Evolutionary conservation across 2,113 vertebrate species (phyloP).

Genomic region (Megaceryle maxima): DNA sequence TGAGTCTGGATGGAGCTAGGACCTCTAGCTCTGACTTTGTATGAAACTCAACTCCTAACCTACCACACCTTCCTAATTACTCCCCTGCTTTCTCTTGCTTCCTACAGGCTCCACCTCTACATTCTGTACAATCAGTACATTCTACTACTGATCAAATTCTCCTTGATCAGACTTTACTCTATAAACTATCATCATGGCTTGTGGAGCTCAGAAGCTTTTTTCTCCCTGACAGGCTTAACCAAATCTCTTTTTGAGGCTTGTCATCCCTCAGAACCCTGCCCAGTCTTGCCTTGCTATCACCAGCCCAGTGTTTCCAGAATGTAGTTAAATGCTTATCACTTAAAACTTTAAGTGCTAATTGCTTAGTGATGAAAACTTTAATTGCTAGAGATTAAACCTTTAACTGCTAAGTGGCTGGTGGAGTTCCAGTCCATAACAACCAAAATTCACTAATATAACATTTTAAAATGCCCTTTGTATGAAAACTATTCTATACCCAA

Average conservation of each 20-base stretch:
- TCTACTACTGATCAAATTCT: not conserved
- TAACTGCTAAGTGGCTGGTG: constrained; percentile 30
- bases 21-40: not conserved
- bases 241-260: not conserved
- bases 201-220: not conserved
- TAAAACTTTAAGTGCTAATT: constrained; percentile 63
- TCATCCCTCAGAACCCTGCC: not conserved
- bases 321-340: constrained; percentile 10
- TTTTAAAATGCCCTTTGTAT: not conserved
- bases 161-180: not conserved
- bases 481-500: not conserved
- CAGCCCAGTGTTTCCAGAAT: not conserved
- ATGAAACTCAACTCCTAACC: not conserved
- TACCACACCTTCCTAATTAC: not conserved
- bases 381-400: constrained; percentile 53
- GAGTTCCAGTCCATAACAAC: constrained; percentile 40
- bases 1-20: accelerated
- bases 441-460: constrained; percentile 3
- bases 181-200: not conserved
- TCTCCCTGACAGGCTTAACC: not conserved
- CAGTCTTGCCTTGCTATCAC: not conserved
- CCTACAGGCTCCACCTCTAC: not conserved
- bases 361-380: constrained; percentile 59
- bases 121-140: too few relatives aligned
- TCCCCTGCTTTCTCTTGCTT: not conserved